Percentiles rank a stretch among this genome's conserved stretches.
phyloP scores from a whole-genome alignment of 2,888 invertebrate genomes.

The Sarcophaga variegata region DNA sequence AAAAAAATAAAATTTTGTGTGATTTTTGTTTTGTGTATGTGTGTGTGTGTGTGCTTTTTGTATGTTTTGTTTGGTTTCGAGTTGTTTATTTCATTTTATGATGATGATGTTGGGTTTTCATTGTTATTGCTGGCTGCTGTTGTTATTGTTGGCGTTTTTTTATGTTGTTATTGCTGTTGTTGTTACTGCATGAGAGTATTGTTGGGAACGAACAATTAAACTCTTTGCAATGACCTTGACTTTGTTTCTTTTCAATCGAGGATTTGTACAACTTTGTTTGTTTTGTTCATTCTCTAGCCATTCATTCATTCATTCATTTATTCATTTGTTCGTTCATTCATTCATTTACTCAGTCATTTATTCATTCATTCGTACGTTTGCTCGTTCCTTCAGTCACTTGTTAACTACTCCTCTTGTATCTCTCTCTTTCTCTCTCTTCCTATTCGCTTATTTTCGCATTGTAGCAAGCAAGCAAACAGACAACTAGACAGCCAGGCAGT shows the following conservation, averaged over 20 bases:
- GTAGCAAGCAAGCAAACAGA: constrained; percentile 41
- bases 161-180: constrained; percentile 13
- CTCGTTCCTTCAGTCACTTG: constrained; percentile 67
- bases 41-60: constrained; percentile 43
- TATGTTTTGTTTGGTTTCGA: constrained; percentile 64
- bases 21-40: constrained; percentile 6
- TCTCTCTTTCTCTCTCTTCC: neutral
- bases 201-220: constrained; percentile 80
- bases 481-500: constrained; percentile 11
- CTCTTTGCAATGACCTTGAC: constrained; percentile 82
- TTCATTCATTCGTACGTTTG: constrained; percentile 41
- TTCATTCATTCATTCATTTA: constrained; percentile 32
- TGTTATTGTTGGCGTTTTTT: constrained; percentile 59
- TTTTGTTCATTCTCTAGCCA: constrained; percentile 66
- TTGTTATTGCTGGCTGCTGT: constrained; percentile 33
- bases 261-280: constrained; percentile 70
- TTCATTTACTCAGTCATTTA: too few species aligned
- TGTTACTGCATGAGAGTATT: constrained; percentile 66
- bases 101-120: constrained; percentile 55
- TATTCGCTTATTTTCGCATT: constrained; percentile 52
- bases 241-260: constrained; percentile 78
- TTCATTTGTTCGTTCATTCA: too few species aligned
- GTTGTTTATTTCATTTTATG: constrained; percentile 68
- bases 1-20: constrained; percentile 42
- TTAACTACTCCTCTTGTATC: constrained; percentile 62